phyloP scores from a whole-genome alignment of 2,888 invertebrate genomes.

The Spisula solida region DNA sequence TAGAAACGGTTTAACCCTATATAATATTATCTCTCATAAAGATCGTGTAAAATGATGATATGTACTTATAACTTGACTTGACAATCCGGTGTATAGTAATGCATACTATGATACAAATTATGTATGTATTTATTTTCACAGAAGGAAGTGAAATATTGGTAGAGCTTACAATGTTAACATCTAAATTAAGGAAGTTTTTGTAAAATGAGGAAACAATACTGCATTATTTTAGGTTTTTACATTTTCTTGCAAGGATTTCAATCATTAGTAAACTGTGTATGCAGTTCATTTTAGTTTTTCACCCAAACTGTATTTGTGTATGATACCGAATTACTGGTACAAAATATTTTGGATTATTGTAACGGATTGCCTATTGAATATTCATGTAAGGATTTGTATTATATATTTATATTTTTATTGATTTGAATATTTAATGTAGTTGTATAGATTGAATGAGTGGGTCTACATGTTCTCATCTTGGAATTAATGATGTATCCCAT shows the following conservation, averaged over 20 bases:
- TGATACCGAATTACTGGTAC: neutral
- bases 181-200: neutral
- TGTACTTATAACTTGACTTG: neutral
- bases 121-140: neutral
- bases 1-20: too few species aligned
- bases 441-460: too few species aligned
- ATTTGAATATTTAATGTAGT: too few species aligned
- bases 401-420: too few species aligned
- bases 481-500: too few species aligned
- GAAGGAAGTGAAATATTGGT: neutral
- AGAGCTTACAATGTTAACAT: neutral
- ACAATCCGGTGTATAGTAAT: neutral
- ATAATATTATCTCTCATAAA: too few species aligned
- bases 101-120: neutral
- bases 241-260: neutral
- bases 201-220: neutral
- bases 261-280: neutral
- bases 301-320: neutral
- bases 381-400: too few species aligned
- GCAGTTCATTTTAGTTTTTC: neutral
- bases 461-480: too few species aligned
- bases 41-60: neutral
- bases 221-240: neutral
- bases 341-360: neutral
- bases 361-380: neutral